phyloP scores from a whole-genome alignment of 2,797 vertebrate species.

The Euphonia xanthogaster region DNA sequence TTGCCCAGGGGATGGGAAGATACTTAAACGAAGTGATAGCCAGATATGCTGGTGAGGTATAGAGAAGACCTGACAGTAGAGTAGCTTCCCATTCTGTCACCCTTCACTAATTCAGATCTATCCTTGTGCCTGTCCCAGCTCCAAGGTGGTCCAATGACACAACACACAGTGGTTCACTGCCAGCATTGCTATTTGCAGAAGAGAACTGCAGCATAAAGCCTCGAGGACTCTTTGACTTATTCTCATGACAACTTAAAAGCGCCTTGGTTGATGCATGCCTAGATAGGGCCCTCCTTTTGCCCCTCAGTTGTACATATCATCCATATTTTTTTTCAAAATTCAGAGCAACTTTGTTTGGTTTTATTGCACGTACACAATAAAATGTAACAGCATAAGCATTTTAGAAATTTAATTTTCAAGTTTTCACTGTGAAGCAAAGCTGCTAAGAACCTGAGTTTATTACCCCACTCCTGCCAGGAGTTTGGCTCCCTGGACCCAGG shows the following conservation, averaged over 20 bases:
- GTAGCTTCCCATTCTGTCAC: slow-evolving; percentile 15
- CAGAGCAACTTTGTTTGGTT: not conserved
- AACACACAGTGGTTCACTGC: not conserved
- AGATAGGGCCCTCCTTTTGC: not conserved
- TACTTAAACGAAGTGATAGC: not conserved
- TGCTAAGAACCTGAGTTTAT: not conserved
- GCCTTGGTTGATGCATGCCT: not conserved
- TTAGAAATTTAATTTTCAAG: not conserved
- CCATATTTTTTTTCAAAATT: not conserved
- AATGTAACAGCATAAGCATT: not conserved
- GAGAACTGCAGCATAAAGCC: not conserved
- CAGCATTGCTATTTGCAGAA: not conserved
- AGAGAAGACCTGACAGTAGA: not conserved
- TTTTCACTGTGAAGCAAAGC: not conserved
- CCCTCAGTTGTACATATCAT: not conserved
- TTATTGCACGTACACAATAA: not conserved
- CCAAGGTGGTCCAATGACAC: slow-evolving; percentile 18
- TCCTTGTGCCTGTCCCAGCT: not conserved
- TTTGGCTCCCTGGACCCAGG: not conserved
- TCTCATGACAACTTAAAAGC: not conserved
- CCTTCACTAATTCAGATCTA: not conserved
- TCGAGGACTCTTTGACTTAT: not conserved
- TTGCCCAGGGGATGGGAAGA: not conserved
- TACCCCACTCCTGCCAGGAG: not conserved
- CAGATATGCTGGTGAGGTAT: not conserved